phyloP scores from a whole-genome alignment of 2,113 vertebrate species.

The Thinocorus orbignyianus region DNA sequence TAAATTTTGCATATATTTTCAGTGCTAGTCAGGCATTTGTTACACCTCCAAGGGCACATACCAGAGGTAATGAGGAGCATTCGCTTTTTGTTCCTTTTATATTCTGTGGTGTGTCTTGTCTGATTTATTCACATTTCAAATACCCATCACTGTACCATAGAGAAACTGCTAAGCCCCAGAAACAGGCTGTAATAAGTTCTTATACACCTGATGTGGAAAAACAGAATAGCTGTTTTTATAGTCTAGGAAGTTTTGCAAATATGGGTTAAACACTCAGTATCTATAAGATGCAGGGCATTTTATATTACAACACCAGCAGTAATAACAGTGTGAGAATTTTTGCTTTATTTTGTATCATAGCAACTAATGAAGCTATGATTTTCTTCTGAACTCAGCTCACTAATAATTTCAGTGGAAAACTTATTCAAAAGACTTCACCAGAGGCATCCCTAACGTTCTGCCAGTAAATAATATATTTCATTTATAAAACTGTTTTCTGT shows the following conservation, averaged over 20 bases:
- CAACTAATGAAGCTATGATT: constrained; percentile 9
- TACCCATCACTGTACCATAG: neutral
- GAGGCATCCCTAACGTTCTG: neutral
- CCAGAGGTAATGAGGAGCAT: neutral
- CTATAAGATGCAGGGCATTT: neutral
- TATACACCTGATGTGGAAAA: constrained; percentile 19
- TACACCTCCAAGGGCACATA: neutral
- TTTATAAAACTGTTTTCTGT: constrained; percentile 12
- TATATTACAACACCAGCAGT: neutral
- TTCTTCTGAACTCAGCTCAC: constrained; percentile 23
- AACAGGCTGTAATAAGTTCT: constrained; percentile 31
- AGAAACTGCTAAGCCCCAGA: constrained; percentile 16
- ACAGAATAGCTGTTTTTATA: neutral
- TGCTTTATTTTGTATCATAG: constrained; percentile 47
- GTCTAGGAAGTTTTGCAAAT: constrained; percentile 14
- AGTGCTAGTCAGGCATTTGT: neutral
- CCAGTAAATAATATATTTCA: constrained; percentile 40
- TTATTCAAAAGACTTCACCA: constrained; percentile 34
- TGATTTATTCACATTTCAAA: constrained; percentile 48
- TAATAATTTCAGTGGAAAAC: constrained; percentile 23
- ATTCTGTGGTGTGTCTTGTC: constrained; percentile 1
- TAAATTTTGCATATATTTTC: neutral
- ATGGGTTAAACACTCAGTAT: constrained; percentile 47
- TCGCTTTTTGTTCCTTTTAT: constrained; percentile 14
- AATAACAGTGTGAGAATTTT: constrained; percentile 31